phyloP scores from a whole-genome alignment of 2,113 vertebrate genomes.

The Odocoileus hemionus region DNA sequence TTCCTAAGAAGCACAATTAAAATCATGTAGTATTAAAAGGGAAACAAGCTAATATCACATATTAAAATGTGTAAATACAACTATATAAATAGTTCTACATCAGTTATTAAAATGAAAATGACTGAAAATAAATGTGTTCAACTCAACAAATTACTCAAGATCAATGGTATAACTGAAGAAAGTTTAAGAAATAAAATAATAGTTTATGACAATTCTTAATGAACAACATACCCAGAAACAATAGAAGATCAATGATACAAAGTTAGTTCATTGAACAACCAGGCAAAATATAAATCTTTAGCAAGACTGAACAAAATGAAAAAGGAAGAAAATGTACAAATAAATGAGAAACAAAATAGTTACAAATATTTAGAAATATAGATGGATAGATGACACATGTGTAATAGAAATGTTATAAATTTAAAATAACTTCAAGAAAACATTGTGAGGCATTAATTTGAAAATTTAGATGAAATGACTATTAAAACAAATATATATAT shows the following conservation, averaged over 20 bases:
- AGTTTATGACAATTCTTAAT: not conserved
- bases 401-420: not conserved
- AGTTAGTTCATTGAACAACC: not conserved
- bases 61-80: not conserved
- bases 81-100: not conserved
- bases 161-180: not conserved
- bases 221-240: not conserved
- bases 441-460: not conserved
- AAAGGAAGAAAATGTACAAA: not conserved
- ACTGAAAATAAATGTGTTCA: not conserved
- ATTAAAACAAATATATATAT: not conserved
- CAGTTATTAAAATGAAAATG: not conserved
- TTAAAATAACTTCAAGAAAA: not conserved
- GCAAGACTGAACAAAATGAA: not conserved
- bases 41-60: not conserved
- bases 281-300: not conserved
- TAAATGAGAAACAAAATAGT: not conserved
- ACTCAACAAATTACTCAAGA: not conserved
- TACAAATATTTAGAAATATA: not conserved
- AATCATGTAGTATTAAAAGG: not conserved
- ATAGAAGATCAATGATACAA: not conserved
- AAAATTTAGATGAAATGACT: not conserved
- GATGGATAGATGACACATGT: not conserved
- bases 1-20: not conserved
- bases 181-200: not conserved